phyloP scores from a whole-genome alignment of 2,888 invertebrate genomes.

The Drosophila neotestacea region DNA sequence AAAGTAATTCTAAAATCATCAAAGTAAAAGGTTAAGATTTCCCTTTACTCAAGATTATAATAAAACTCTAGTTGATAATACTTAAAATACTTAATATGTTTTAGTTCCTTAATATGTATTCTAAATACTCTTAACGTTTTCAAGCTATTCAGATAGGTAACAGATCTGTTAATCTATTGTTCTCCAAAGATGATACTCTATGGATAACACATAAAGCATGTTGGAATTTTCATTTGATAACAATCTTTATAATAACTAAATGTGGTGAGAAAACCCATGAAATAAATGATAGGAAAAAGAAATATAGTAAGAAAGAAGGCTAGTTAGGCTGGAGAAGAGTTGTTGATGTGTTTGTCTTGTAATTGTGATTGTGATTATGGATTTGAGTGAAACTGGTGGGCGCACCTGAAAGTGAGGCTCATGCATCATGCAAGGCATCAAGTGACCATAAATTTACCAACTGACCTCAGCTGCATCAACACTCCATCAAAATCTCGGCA shows the following conservation, averaged over 20 bases:
- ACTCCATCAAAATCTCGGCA: constrained; percentile 74
- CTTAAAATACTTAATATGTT: no score
- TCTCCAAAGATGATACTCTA: neutral
- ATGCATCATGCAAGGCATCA: constrained; percentile 60
- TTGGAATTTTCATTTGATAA: constrained; percentile 10
- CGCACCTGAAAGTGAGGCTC: constrained; percentile 67
- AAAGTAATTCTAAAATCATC: no score
- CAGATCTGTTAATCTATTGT: constrained; percentile 4
- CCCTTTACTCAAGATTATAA: no score
- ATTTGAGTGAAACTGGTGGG: constrained; percentile 45
- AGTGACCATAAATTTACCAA: constrained; percentile 60
- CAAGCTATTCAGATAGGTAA: no score
- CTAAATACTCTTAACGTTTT: no score
- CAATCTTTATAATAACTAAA: constrained; percentile 13
- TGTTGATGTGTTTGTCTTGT: constrained; percentile 42
- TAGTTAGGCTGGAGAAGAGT: constrained; percentile 23
- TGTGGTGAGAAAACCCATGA: constrained; percentile 16
- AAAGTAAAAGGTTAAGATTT: no score
- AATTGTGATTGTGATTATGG: constrained; percentile 60
- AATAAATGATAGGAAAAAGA: neutral
- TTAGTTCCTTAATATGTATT: no score
- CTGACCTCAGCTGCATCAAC: constrained; percentile 69
- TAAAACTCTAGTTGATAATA: no score
- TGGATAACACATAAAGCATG: constrained; percentile 10
- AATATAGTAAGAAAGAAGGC: neutral